Evolutionary conservation across 92 coral and sea anemone species (phyloP), one percentile per base, ranked within the genome.

Genomic region (Epizoanthus illoricatus): DNA sequence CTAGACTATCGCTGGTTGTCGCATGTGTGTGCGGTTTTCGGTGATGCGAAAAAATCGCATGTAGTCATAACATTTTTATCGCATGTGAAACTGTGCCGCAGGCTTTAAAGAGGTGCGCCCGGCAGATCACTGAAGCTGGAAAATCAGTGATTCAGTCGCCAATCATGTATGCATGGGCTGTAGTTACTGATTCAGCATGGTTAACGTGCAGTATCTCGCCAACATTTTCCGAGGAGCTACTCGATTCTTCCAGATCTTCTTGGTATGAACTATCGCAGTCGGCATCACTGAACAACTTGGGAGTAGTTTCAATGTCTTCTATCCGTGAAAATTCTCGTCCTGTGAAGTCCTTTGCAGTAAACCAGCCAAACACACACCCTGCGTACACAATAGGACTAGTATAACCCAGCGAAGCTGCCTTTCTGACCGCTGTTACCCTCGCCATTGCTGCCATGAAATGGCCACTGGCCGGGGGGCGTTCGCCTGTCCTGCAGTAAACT

Each of bases 321-420:
- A 41, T 0, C 28, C 70, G 19, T 19, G 71, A 62, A 4, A 63
- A 63, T 20, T 18, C 71, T 64, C 72, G 82, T 63, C 41, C 84
- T 42, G 57, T 83, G 76, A 96, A 92, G 65, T 96, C 96, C 42
- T 82, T 86, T 7, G 93, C 94, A 12, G 92, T 89, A 68, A 96
- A 91, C 92, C 92, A 89, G 1, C 99, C 99, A 81, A 96, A 76
- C 39, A 92, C 92, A 67, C 98, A 93, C 7, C 99, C 99, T 4
- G 96, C 99, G 24, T 91, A 96, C n/a, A 91, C 98, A 12, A 96
- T 74, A n/a, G 99, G 99, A 60, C 86, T 96, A 49, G 88, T 87
- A 81, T 96, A 94, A 16, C 99, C 98, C 65, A 86, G 90, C 15
- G 89, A 92, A 66, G 88, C 90, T 18, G 99, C 99, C 40, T 88